phyloP scores from a whole-genome alignment of 1,140 invertebrate genomes.

The Augochlora pura region DNA sequence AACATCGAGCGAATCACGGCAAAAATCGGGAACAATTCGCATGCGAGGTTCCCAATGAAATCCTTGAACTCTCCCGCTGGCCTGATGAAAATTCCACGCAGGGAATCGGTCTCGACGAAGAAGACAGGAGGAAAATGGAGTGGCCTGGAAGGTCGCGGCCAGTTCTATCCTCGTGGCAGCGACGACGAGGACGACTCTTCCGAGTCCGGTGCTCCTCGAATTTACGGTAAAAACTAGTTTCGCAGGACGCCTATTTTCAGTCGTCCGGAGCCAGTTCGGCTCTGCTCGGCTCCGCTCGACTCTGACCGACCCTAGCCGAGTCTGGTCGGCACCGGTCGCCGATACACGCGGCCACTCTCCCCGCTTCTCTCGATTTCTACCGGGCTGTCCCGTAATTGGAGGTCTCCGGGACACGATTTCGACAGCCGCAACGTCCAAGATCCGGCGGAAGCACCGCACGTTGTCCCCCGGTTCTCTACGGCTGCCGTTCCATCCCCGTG shows the following conservation, averaged over 20 bases:
- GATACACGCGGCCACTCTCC: conserved; percentile 57
- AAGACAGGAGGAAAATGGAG: too few species aligned
- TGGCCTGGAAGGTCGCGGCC: conserved; percentile 11
- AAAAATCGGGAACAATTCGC: too few species aligned
- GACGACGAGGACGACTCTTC: conserved; percentile 47
- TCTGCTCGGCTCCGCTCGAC: too few species aligned
- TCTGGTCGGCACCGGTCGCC: conserved; percentile 40
- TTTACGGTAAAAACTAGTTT: conserved; percentile 78
- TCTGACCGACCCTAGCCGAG: too few species aligned
- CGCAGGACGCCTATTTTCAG: conserved; percentile 68
- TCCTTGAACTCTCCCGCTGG: too few species aligned
- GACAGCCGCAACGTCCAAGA: conserved; percentile 28
- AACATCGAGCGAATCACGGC: too few species aligned
- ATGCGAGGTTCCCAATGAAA: too few species aligned
- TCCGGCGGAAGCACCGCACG: conserved; percentile 8
- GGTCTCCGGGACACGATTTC: conserved; percentile 35
- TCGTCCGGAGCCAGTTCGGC: conserved; percentile 33
- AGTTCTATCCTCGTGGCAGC: conserved; percentile 15
- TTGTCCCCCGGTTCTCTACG: background rate
- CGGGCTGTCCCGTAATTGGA: conserved; percentile 39
- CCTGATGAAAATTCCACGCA: too few species aligned
- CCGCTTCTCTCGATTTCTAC: conserved; percentile 45
- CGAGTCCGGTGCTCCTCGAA: conserved; percentile 54
- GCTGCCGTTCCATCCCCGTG: too few species aligned
- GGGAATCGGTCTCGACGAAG: too few species aligned